Evolutionary conservation across 2,888 invertebrate genomes (phyloP).

Genomic region (Drosophila gaucha): DNA sequence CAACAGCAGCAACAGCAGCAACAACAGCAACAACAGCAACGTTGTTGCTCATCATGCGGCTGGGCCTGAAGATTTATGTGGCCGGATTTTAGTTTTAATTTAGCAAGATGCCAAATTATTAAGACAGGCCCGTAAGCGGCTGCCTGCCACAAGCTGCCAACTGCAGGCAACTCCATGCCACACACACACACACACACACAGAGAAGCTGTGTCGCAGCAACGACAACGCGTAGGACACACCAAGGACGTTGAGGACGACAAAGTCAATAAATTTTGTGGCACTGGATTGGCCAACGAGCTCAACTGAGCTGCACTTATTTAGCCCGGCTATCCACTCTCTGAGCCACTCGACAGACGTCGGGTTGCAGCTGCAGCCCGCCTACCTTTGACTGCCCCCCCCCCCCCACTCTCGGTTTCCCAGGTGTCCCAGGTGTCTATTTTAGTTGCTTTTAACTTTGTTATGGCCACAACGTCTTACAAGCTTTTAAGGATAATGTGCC

Average conservation of each 20-base stretch:
- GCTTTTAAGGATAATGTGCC: constrained; percentile 67
- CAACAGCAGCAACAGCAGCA: constrained; percentile 7
- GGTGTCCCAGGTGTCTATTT: constrained; percentile 77
- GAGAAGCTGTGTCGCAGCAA: constrained; percentile 37
- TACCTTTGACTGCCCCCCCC: neutral
- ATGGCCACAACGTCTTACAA: constrained; percentile 67
- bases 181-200: constrained; percentile 3
- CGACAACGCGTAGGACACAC: constrained; percentile 24
- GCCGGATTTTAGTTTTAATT: constrained; percentile 73
- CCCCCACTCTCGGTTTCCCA: constrained; percentile 2
- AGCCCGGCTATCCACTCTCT: constrained; percentile 54
- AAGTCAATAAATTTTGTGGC: constrained; percentile 77
- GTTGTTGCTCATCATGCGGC: constrained; percentile 34
- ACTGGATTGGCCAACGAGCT: constrained; percentile 67
- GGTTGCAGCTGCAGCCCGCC: constrained; percentile 34
- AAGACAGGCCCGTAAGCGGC: constrained; percentile 45
- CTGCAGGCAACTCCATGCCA: constrained; percentile 6
- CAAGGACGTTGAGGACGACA: constrained; percentile 62
- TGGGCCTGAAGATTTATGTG: constrained; percentile 54
- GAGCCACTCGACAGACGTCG: constrained; percentile 30
- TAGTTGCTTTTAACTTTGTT: constrained; percentile 76
- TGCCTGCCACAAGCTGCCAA: constrained; percentile 14
- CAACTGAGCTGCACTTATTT: constrained; percentile 70
- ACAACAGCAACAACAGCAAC: constrained; percentile 7
- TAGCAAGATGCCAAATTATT: constrained; percentile 71